Base-by-base conservation (phyloP, 2,113 vertebrate genomes). In the Arothron firmamentum region DNA sequence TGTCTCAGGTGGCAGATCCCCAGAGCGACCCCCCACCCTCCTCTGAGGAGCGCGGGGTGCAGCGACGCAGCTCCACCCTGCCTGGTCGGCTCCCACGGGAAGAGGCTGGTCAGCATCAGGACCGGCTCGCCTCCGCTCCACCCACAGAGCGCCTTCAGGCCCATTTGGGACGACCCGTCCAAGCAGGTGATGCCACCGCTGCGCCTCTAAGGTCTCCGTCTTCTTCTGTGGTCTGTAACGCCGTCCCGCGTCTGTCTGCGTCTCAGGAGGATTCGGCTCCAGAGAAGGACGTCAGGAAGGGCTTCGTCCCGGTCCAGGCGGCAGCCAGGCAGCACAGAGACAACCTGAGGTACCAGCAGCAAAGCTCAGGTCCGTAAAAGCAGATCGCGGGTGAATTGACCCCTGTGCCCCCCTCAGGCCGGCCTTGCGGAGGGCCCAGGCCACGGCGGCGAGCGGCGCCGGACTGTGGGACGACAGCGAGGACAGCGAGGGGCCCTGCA, bases 401-500 rank as follows among this genome's bases (percentile, higher is more conserved):
- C 8, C 34, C 34, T 38, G 2, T 38, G 12, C 28, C 54, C 14
- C 65, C 65, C 75, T 67, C 55, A 90, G 90, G 63, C 66, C 67
- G 0, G 66, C 59, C 21, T 57, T 38, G 12, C 34, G 34, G 34
- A 9, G 34, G 12, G 34, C 34, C 34, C 34, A 3, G 10, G 34
- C 34, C 2, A 10, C 34, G 34, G 74, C 62, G 9, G 47, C 18
- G 1, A 67, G 68, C 45, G 10, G 60, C 0, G 78, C 72, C 47
- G 75, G 74, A 21, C 5, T 85, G 60, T 91, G 90, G 91, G 88
- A 89, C 0, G 88, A 92, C 58, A 91, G 90, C 1, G 90, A 91
- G 62, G 90, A 91, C 80, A 91, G 90, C 12, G 90, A 92, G 64
- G 91, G 87, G 8, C 90, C 91, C 31, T 91, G 90, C 85, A 91